Conservation (phyloP, 2,888 invertebrate genomes). For the Anoncus sp. region DNA sequence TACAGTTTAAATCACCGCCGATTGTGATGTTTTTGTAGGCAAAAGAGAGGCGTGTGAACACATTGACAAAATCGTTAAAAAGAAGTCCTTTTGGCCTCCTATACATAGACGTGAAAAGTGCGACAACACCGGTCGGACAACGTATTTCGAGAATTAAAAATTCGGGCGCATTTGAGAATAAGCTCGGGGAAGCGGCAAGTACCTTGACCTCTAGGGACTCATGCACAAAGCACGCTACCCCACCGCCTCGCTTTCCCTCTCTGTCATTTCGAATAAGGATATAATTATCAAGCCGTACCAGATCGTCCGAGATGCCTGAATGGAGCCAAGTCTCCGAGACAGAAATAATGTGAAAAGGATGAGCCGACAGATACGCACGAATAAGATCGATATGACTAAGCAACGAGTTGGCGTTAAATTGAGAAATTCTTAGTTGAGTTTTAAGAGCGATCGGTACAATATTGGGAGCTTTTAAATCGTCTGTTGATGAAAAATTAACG, state of each 20-base stretch:
- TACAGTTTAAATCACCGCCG: not conserved
- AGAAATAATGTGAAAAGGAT: not conserved
- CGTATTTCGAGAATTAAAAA: not conserved
- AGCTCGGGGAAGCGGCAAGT: not conserved
- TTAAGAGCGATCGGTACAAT: too few relatives aligned
- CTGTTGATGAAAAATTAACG: too few relatives aligned
- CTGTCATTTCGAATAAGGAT: constrained; percentile 20
- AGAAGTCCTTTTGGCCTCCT: constrained; percentile 20
- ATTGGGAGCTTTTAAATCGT: too few relatives aligned
- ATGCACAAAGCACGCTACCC: constrained; percentile 13
- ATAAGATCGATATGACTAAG: not conserved
- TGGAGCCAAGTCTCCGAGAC: constrained; percentile 28
- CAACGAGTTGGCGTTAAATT: not conserved
- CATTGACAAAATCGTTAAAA: too few relatives aligned
- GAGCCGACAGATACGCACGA: not conserved
- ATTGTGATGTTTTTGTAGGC: too few relatives aligned
- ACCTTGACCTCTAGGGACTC: not conserved
- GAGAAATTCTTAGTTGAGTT: not conserved
- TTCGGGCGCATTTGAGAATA: constrained; percentile 13
- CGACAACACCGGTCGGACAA: too few relatives aligned
- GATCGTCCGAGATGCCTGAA: not conserved
- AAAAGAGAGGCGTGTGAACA: too few relatives aligned
- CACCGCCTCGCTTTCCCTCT: constrained; percentile 17
- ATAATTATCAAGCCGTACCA: constrained; percentile 1
- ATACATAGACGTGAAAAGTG: constrained; percentile 1